These are phyloP conservation scores for Meriones psammophilus DNA, from an alignment of 2,797 vertebrate species.

Conservation along the genomic window DNA sequence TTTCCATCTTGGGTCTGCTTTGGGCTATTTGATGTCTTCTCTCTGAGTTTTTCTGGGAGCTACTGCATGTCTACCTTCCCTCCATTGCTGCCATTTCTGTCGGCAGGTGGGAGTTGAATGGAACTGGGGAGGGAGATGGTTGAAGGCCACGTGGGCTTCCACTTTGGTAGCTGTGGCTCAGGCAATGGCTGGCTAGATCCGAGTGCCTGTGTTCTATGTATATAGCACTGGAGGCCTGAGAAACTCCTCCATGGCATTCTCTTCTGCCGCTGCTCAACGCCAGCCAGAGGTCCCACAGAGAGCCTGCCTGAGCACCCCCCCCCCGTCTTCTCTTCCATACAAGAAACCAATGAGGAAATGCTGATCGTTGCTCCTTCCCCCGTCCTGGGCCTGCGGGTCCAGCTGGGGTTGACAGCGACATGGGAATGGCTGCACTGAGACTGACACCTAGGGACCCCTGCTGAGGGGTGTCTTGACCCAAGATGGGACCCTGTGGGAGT, in stretches of 20 bases:
- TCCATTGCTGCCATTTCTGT: not conserved
- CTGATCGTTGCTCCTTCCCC: not conserved
- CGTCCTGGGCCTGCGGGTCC: not conserved
- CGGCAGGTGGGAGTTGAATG: not conserved
- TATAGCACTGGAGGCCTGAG: not conserved
- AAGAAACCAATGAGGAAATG: not conserved
- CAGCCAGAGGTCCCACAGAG: not conserved
- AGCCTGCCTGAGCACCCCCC: not conserved
- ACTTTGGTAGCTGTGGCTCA: not conserved
- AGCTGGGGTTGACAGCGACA: not conserved
- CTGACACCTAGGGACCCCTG: not conserved
- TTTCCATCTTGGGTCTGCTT: not conserved
- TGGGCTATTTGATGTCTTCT: not conserved
- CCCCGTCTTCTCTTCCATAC: not conserved
- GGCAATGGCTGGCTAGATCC: not conserved
- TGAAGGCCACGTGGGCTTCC: not conserved
- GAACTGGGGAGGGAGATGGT: not conserved
- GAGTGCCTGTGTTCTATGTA: not conserved
- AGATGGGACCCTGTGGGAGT: not conserved
- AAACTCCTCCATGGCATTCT: not conserved
- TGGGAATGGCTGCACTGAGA: not conserved
- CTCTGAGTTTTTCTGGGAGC: not conserved
- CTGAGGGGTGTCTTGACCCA: not conserved
- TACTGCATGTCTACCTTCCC: not conserved
- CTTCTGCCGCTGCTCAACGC: not conserved